Conservation (phyloP, 2,797 vertebrate genomes). For the Chloroceryle amazona region DNA sequence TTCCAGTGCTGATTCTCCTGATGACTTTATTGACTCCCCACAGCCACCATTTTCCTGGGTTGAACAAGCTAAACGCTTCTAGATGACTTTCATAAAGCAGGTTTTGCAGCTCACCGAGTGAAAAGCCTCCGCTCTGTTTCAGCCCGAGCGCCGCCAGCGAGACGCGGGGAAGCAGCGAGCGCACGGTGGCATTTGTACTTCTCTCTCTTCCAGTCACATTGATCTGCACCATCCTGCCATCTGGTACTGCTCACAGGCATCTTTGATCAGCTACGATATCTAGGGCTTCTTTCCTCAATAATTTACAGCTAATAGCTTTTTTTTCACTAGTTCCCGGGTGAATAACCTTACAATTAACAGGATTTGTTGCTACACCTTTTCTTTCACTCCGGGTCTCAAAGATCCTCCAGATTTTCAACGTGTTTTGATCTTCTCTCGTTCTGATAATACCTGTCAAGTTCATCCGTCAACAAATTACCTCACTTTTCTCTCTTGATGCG, state of each 20-base stretch:
- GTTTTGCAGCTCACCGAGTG: not conserved
- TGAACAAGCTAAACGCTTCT: not conserved
- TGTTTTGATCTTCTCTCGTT: not conserved
- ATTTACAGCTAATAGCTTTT: constrained; percentile 29
- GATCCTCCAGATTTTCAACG: not conserved
- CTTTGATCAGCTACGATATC: not conserved
- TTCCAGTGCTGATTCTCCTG: not conserved
- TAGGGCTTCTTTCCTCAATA: not conserved
- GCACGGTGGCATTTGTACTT: not conserved
- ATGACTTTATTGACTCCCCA: not conserved
- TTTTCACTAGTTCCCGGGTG: not conserved
- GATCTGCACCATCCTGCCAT: not conserved
- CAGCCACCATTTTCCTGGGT: not conserved
- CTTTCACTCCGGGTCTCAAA: not conserved
- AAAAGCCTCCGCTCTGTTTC: not conserved
- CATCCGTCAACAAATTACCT: not conserved
- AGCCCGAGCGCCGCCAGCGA: not conserved
- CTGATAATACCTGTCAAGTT: not conserved
- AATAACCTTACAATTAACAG: not conserved
- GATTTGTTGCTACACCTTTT: not conserved
- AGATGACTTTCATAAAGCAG: not conserved
- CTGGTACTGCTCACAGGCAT: not conserved
- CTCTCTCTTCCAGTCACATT: not conserved
- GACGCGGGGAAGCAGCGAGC: not conserved
- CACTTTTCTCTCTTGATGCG: not conserved